Evolutionary conservation across 2,797 vertebrate genomes (phyloP), one percentile per base, ranked within the genome.

Genomic region (Crax fasciolata): DNA sequence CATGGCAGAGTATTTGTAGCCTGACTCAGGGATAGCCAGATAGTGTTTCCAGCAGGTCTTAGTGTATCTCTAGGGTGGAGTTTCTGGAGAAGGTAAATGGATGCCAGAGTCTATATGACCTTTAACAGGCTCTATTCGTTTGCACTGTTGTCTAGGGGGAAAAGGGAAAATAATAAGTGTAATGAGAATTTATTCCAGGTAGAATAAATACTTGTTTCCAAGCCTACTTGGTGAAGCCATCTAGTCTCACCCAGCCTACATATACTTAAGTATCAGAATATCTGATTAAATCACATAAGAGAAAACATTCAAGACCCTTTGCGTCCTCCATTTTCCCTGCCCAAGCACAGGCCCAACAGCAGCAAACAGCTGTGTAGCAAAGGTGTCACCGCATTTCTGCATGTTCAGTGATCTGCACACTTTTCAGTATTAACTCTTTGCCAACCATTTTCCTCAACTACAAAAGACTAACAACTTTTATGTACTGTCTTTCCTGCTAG

Each of bases 101-200:
- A 19, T 73, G 9, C 8, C 66, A 44, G 11, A 84, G 30, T 87
- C 73, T 41, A 14, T 48, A 85, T 63, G 24, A 55, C 8, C 2
- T 44, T 28, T 63, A 74, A 51, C 6, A 49, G 21, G 9, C 70
- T 48, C 24, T 28, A 71, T 59, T 70, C 35, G 75, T 86, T 57
- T 78, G 44, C 44, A 38, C 10, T 54, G 28, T 38, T 27, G 48
- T 73, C 71, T 72, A 10, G 6, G 6, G 80, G 46, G 58, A 43
- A 86, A 95, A 65, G n/a, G 23, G 49, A 83, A 94, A 91, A 90
- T 24, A 93, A 5, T 35, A 65, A 65, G 39, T 52, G 30, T 35
- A 72, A 44, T 23, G 18, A 81, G 23, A 75, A 79, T 49, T 82
- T 72, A 72, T 54, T 81, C 28, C 55, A 86, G 6, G 19, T 24